Conservation (phyloP, 2,797 vertebrate genomes). For the Pteropus rufus region DNA sequence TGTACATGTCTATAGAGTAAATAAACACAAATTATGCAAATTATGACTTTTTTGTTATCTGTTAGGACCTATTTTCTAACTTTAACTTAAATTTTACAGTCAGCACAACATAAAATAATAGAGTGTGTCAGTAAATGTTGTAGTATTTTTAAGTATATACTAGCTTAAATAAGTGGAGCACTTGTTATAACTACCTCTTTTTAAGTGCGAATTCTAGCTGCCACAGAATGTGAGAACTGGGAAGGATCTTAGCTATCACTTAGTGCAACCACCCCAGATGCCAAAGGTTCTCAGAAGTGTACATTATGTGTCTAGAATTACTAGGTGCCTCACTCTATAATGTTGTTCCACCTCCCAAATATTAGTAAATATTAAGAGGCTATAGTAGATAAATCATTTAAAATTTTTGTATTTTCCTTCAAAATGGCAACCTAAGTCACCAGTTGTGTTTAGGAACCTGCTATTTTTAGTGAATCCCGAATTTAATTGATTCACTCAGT, state of each 20-base stretch:
- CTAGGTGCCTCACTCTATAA: background rate
- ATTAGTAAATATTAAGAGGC: background rate
- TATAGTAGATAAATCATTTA: background rate
- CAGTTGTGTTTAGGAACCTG: background rate
- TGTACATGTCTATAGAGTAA: background rate
- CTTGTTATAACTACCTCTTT: background rate
- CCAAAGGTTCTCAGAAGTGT: background rate
- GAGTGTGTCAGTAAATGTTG: background rate
- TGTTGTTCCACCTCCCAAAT: background rate
- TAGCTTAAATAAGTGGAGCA: background rate
- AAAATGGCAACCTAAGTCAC: background rate
- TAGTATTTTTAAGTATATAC: background rate
- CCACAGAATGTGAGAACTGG: background rate
- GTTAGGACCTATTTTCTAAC: background rate
- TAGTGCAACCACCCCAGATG: background rate
- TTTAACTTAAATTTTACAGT: background rate
- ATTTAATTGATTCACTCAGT: slow-evolving; percentile 13
- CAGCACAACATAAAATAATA: background rate
- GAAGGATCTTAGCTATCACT: background rate
- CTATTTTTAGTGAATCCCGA: background rate
- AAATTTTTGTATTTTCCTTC: background rate
- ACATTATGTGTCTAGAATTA: background rate
- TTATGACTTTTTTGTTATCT: background rate
- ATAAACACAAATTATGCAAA: slow-evolving; percentile 1
- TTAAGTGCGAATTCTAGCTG: background rate